phyloP scores from a whole-genome alignment of 37 sponge, comb jelly and placozoan genomes.

The Beroe forskalii region DNA sequence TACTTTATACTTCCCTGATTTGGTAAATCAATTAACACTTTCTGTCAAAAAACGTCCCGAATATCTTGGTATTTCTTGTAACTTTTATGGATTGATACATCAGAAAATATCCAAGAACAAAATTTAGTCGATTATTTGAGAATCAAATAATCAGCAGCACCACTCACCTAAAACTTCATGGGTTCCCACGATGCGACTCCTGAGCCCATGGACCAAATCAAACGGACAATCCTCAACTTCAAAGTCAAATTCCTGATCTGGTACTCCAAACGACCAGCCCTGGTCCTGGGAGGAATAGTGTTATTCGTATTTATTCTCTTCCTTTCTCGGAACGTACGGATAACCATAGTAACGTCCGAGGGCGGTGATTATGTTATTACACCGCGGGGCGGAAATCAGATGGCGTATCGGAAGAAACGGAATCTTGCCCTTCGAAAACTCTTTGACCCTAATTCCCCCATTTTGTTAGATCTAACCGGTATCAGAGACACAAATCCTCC shows the following conservation, averaged over 20 bases:
- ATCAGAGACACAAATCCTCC: conserved; percentile 39
- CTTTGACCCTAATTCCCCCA: not conserved
- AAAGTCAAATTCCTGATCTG: conserved; percentile 33
- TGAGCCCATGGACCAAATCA: not conserved
- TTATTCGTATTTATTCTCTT: not conserved
- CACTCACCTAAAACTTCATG: not conserved
- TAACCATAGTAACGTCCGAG: conserved; percentile 3
- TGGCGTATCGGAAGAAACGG: not conserved
- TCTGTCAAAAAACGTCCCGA: too few relatives aligned
- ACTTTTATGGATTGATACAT: too few relatives aligned
- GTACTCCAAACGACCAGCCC: not conserved
- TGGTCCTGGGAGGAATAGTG: not conserved
- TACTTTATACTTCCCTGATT: too few relatives aligned
- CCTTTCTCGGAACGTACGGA: not conserved
- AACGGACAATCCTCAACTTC: conserved; percentile 37
- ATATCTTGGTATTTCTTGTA: too few relatives aligned
- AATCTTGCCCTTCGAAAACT: not conserved
- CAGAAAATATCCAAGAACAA: too few relatives aligned
- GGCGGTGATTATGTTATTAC: not conserved
- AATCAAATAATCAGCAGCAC: too few relatives aligned
- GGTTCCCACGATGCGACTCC: not conserved
- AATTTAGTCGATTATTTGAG: too few relatives aligned
- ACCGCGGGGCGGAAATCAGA: not conserved
- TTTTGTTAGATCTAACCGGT: conserved; percentile 17
- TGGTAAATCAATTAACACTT: too few relatives aligned